Evolutionary conservation across 2,888 invertebrate species (phyloP), one percentile per base, ranked within the genome.

Genomic region (Mesochorus sp.): DNA sequence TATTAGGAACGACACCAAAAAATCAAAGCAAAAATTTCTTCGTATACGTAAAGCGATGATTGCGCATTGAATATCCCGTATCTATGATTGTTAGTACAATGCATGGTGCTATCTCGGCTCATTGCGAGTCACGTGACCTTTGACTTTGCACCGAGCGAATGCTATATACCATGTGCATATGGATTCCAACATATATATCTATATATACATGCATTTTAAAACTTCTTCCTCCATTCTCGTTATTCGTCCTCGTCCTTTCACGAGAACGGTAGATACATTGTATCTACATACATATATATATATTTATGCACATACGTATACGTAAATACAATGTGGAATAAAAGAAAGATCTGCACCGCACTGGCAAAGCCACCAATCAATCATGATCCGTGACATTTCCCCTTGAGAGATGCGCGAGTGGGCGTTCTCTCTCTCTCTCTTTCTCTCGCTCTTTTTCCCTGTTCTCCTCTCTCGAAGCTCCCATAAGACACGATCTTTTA

Each of bases 331-430:
- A 51, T 21, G 49, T 42, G 26, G 39, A 66, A 49, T 39, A 28
- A 71, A 67, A 66, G 51, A 71, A 44, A 55, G 59, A 67, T 64
- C 42, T 37, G 68, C 64, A 55, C 68, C 57, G 34, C 34, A 66
- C 55, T 44, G 64, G 68, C 74, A 39, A 74, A 78, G 61, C 79
- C 76, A 79, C 82, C 85, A 83, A 86, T 86, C 85, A 86, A 87
- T 86, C 85, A 87, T 81, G 42, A 70, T 57, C 74, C 77, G 72
- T 80, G 84, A 84, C 82, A 84, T 84, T 85, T 83, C 79, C 82
- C 81, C 66, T 74, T 51, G 26, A 66, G 62, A 70, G 71, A 61
- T 71, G 39, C 42, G 31, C 66, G 61, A 70, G 78, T 53, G 64
- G 77, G 73, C 73, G 73, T 64, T 62, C 64, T 47, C 34, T 74